Evolutionary conservation across 2,888 invertebrate genomes (phyloP).

Genomic region (Pseudeuparius sepicola): DNA sequence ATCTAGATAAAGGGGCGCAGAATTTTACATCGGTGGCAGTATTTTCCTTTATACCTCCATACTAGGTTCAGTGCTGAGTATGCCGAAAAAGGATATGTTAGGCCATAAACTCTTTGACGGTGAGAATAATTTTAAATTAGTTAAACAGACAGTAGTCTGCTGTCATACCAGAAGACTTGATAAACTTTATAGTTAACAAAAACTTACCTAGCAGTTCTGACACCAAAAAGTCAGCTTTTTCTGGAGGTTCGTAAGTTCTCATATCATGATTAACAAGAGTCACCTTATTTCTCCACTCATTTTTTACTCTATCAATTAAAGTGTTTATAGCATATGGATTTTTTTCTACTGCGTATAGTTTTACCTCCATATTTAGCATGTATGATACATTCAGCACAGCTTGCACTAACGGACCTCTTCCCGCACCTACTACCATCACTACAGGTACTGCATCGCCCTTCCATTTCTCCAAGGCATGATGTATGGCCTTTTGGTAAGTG

Average conservation of each 20-base stretch:
- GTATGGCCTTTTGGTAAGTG: slow-evolving; percentile 76
- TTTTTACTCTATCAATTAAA: slow-evolving; percentile 61
- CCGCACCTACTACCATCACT: slow-evolving; percentile 45
- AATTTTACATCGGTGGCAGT: too few species aligned
- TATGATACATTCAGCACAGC: slow-evolving; percentile 71
- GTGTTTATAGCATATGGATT: slow-evolving; percentile 93
- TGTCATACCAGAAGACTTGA: too few species aligned
- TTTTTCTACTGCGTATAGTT: slow-evolving; percentile 93
- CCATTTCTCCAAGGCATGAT: slow-evolving; percentile 57
- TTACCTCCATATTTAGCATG: slow-evolving; percentile 47
- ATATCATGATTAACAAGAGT: slow-evolving; percentile 77
- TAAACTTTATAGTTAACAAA: too few species aligned
- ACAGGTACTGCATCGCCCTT: slow-evolving; percentile 41
- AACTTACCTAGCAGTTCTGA: slow-evolving; percentile 55
- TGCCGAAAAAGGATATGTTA: too few species aligned
- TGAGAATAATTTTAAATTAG: too few species aligned
- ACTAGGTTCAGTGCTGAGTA: too few species aligned
- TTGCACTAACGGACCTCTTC: slow-evolving; percentile 88
- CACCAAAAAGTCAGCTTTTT: slow-evolving; percentile 74
- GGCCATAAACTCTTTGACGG: too few species aligned
- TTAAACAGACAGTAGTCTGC: too few species aligned
- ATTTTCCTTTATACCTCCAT: too few species aligned
- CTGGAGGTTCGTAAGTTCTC: slow-evolving; percentile 69
- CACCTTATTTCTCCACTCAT: slow-evolving; percentile 69
- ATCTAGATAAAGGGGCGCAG: too few species aligned